A percentile compares a stretch with the other conserved stretches of the same genome.
These are phyloP conservation scores for Hypothenemus hampei DNA, from an alignment of 1,140 invertebrate species.

Conservation along the genomic window DNA sequence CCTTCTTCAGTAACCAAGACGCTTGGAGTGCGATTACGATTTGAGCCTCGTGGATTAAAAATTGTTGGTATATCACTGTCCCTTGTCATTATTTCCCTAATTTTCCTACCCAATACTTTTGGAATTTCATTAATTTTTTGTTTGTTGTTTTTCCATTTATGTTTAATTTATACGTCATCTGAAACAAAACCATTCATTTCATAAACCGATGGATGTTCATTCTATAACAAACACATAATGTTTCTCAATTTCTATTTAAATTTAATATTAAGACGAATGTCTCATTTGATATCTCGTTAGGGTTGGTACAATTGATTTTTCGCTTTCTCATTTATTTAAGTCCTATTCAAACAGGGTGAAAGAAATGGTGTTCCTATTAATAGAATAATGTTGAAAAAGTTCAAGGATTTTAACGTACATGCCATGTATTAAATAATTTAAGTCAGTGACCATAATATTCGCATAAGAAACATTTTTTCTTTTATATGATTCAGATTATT, in stretches of 20 bases:
- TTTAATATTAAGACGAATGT: neutral
- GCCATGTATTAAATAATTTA: too few relatives aligned
- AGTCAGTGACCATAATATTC: too few relatives aligned
- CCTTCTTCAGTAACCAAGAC: slow-evolving; percentile 65
- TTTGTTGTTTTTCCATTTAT: too few relatives aligned
- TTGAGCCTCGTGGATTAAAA: slow-evolving; percentile 59
- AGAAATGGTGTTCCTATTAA: neutral
- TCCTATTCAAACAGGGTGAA: neutral
- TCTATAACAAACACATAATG: neutral
- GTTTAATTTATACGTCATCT: too few relatives aligned
- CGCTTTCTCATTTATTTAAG: slow-evolving; percentile 1
- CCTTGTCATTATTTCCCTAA: slow-evolving; percentile 20
- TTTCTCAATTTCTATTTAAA: neutral
- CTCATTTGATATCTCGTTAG: neutral
- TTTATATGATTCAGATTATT: too few relatives aligned
- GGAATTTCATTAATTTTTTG: neutral
- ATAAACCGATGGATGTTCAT: too few relatives aligned
- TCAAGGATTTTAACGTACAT: too few relatives aligned
- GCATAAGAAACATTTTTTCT: too few relatives aligned
- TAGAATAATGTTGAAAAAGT: slow-evolving; percentile 1
- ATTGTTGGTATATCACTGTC: slow-evolving; percentile 65
- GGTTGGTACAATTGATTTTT: slow-evolving; percentile 1
- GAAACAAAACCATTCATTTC: neutral
- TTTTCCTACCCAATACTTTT: neutral
- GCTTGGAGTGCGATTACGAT: slow-evolving; percentile 60